Base-by-base conservation (phyloP, 35 echinoderm and acorn worm genomes). In the Chiridota heheva region DNA sequence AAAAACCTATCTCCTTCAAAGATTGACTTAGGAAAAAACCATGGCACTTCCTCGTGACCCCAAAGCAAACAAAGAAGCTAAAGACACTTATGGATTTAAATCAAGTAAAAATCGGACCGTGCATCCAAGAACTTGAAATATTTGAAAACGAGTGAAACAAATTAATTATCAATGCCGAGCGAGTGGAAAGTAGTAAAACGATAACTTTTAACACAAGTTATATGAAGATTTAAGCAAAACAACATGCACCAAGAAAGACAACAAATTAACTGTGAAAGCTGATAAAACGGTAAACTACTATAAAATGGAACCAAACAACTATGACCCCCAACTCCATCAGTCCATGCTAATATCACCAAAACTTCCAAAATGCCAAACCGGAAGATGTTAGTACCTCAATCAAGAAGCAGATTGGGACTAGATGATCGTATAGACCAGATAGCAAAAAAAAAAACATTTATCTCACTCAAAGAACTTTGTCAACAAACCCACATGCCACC, bases 401-500 rank as follows among this genome's bases (percentile, higher is more conserved):
- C 32, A 67, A 67, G 63, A 67, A 67, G n/a, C 63, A 67, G 40
- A 67, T 20, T 67, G 40, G 63, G 40, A 67, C 40, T 67, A 67
- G 63, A 67, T 7, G 63, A 67, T 36, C 28, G 63, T 36, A 67
- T 67, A 67, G 63, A 67, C 29, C 63, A 67, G 3, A 20, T 34
- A 67, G 63, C 63, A 67, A 36, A 33, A 0, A 36, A 67, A 32
- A 8, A 67, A 36, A 36, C 63, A 27, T 67, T 67, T 3, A 27
- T 67, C 38, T 67, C 34, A 32, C 63, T 67, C 28, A 67, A 67
- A 67, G 24, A 77, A 77, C 38, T 77, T 77, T 33, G 22, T 31
- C 8, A 77, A 77, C 42, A 77, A 77, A 53, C 73, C 73, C 18
- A 30, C 73, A 58, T 77, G 73, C 7, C n/a, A n/a, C n/a, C n/a